These are phyloP conservation scores for Struthidea cinerea DNA, from an alignment of 2,113 vertebrate species.

Conservation along the genomic window DNA sequence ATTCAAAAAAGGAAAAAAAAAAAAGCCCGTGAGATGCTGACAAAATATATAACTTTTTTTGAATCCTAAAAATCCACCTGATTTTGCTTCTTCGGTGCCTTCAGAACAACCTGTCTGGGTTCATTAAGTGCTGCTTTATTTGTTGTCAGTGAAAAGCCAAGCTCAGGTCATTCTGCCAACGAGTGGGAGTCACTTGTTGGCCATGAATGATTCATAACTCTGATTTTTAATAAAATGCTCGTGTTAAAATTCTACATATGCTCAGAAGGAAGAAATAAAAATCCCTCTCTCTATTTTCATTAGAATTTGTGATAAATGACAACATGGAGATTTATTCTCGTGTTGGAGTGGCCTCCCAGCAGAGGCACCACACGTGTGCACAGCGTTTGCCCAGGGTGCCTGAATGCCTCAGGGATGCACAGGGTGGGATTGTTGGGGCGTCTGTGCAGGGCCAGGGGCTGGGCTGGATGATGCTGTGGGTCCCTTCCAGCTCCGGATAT, in stretches of 20 bases:
- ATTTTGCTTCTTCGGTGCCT: constrained; percentile 4
- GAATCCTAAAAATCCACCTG: constrained; percentile 29
- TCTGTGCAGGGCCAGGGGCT: not conserved
- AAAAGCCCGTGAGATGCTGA: constrained; percentile 3
- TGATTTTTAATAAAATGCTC: constrained; percentile 13
- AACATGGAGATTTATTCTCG: fast-evolving
- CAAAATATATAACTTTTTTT: constrained; percentile 22
- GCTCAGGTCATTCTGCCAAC: constrained; percentile 39
- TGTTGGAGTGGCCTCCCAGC: not conserved
- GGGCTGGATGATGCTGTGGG: too few species aligned
- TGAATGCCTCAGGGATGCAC: not conserved
- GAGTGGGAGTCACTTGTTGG: constrained; percentile 20
- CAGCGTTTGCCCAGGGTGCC: not conserved
- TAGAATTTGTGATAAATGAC: constrained; percentile 2
- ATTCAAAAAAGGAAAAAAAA: constrained; percentile 26
- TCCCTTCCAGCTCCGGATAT: not conserved
- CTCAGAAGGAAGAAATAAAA: constrained; percentile 34
- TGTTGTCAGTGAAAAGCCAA: constrained; percentile 50
- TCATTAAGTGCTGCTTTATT: constrained; percentile 50
- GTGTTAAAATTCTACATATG: not conserved
- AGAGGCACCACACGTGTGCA: not conserved
- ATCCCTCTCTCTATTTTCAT: not conserved
- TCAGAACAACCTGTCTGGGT: constrained; percentile 48
- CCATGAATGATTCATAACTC: constrained; percentile 23
- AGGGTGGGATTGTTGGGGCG: not conserved